These are phyloP conservation scores for Vidua macroura DNA, from an alignment of 2,113 vertebrate genomes.

Conservation along the genomic window DNA sequence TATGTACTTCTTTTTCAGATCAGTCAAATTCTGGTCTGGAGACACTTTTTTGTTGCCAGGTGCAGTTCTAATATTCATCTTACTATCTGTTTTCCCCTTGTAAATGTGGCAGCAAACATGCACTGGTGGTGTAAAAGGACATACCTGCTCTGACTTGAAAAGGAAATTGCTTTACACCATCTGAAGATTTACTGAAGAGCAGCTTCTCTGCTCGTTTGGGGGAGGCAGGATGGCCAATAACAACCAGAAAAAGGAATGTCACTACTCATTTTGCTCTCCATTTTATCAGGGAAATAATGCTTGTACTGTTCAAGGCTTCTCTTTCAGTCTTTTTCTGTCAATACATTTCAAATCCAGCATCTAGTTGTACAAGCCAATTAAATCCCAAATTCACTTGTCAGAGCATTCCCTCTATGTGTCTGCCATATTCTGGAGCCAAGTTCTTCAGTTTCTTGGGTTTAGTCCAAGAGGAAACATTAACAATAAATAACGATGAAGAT, in stretches of 20 bases:
- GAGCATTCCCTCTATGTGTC: constrained; percentile 45
- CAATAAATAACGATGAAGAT: constrained; percentile 55
- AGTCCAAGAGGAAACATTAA: constrained; percentile 56
- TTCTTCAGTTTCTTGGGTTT: constrained; percentile 48
- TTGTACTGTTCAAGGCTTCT: constrained; percentile 7
- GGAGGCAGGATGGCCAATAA: background rate
- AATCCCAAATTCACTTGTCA: constrained; percentile 64
- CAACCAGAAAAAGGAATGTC: background rate
- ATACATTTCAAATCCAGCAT: constrained; percentile 38
- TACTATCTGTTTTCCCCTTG: background rate
- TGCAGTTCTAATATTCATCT: background rate
- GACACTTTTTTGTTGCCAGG: background rate
- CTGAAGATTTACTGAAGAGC: background rate
- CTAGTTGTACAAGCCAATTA: constrained; percentile 49
- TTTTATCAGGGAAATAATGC: constrained; percentile 32
- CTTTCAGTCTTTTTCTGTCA: constrained; percentile 49
- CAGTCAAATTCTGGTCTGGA: background rate
- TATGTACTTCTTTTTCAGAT: background rate
- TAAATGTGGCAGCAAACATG: background rate
- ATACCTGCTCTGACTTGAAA: background rate
- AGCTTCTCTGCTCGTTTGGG: background rate
- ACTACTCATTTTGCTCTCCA: background rate
- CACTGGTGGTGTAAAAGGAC: background rate
- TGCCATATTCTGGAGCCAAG: constrained; percentile 55
- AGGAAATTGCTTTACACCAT: background rate